phyloP scores from a whole-genome alignment of 2,797 vertebrate species.

The Botia kubotai region DNA sequence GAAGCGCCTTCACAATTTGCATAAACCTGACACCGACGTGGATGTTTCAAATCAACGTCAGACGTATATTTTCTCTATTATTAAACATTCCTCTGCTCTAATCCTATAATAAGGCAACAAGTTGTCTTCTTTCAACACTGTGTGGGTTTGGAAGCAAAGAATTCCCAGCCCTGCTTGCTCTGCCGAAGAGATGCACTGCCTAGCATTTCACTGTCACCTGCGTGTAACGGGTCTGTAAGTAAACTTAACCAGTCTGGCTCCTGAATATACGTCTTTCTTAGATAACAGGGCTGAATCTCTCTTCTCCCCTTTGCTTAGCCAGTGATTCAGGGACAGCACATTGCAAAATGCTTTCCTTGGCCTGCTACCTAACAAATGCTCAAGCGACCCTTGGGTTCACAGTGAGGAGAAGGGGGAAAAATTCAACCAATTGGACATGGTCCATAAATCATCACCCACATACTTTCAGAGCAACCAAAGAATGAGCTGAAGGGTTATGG shows the following conservation, averaged over 20 bases:
- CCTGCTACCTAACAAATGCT: constrained; percentile 71
- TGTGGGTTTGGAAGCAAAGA: constrained; percentile 40
- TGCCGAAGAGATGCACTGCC: constrained; percentile 61
- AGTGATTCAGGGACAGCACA: constrained; percentile 67
- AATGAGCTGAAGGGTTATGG: constrained; percentile 64
- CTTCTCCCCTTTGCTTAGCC: constrained; percentile 71
- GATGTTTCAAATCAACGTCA: constrained; percentile 28
- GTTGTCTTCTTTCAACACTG: constrained; percentile 70
- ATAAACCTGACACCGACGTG: neutral
- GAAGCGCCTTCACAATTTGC: neutral
- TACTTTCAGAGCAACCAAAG: constrained; percentile 74
- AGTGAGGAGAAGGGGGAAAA: constrained; percentile 58
- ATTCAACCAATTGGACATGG: constrained; percentile 76
- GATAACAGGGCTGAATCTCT: constrained; percentile 70
- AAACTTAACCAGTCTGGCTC: constrained; percentile 36
- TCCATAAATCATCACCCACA: constrained; percentile 82
- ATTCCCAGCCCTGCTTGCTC: constrained; percentile 57
- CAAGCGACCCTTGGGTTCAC: constrained; percentile 69
- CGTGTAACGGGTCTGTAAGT: constrained; percentile 55
- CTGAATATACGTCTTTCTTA: constrained; percentile 63
- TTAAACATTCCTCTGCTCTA: constrained; percentile 34
- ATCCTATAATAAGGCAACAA: constrained; percentile 68
- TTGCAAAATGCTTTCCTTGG: constrained; percentile 79
- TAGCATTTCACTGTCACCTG: constrained; percentile 54
- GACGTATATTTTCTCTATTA: constrained; percentile 16